These are phyloP conservation scores for Hydractinia symbiolongicarpus DNA, from an alignment of 30 jellyfish, hydroid and myxozoan species.

Conservation along the genomic window DNA sequence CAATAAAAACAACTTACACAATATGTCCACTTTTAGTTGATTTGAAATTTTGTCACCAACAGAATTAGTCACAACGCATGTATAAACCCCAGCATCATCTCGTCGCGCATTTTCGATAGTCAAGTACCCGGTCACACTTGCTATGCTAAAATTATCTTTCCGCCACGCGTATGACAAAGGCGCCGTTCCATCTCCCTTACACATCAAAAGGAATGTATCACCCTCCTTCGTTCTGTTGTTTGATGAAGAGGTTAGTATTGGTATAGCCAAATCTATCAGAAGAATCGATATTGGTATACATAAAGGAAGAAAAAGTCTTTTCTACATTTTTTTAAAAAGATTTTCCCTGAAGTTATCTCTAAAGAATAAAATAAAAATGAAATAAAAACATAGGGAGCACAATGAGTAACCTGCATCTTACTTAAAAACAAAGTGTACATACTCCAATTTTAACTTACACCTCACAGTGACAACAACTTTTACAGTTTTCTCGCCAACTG, in stretches of 20 bases:
- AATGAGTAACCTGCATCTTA: too few relatives aligned
- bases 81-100: slow-evolving; percentile 9
- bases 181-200: slow-evolving; percentile 9
- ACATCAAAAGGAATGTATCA: slow-evolving; percentile 12
- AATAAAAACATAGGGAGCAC: too few relatives aligned
- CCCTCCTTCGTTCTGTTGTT: slow-evolving; percentile 19
- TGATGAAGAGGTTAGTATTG: background rate
- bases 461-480: too few relatives aligned
- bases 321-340: too few relatives aligned
- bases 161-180: slow-evolving; percentile 3
- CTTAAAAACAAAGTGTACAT: too few relatives aligned
- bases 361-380: too few relatives aligned
- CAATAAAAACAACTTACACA: background rate
- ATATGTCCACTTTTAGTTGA: background rate
- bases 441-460: too few relatives aligned
- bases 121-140: background rate
- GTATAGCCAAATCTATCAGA: background rate
- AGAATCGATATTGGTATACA: too few relatives aligned
- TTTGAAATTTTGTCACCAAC: background rate
- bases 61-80: slow-evolving; percentile 1
- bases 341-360: too few relatives aligned
- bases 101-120: background rate
- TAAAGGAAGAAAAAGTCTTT: too few relatives aligned
- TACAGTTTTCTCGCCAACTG: background rate
- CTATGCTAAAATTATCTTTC: background rate